Evolutionary conservation across 1,140 invertebrate genomes (phyloP).

Genomic region (Danaus melanippus): DNA sequence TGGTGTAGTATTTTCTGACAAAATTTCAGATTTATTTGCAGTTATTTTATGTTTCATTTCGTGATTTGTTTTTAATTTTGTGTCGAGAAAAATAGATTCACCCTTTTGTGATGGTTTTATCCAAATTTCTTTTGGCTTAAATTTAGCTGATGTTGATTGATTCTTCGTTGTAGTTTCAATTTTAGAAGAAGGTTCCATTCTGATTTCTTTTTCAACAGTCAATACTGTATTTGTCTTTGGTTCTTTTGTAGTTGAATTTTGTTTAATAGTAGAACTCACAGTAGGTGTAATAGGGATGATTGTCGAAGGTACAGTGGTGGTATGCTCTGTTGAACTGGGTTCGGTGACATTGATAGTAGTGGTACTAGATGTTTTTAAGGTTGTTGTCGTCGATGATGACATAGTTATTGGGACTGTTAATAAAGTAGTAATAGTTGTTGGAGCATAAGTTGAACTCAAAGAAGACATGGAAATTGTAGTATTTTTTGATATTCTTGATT

Average conservation of each 20-base stretch:
- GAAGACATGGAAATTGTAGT: conserved; percentile 18
- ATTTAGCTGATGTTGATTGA: conserved; percentile 39
- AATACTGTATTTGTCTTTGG: conserved; percentile 12
- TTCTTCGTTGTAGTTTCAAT: conserved; percentile 30
- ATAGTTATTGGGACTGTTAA: conserved; percentile 10
- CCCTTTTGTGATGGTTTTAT: conserved; percentile 64
- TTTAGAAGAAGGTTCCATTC: conserved; percentile 25
- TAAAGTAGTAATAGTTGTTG: conserved; percentile 7
- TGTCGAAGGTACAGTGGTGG: background rate
- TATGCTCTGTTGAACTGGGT: conserved; percentile 1
- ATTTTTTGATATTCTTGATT: conserved; percentile 21
- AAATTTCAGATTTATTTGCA: conserved; percentile 41
- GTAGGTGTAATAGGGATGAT: conserved; percentile 5
- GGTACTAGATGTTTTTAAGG: conserved; percentile 13
- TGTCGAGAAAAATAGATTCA: conserved; percentile 45
- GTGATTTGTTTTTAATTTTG: conserved; percentile 38
- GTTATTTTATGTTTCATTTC: conserved; percentile 31
- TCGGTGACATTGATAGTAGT: background rate
- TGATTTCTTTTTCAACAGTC: conserved; percentile 20
- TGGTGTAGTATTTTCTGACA: conserved; percentile 48
- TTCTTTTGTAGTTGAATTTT: conserved; percentile 18
- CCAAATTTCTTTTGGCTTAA: conserved; percentile 65
- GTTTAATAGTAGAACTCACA: conserved; percentile 6
- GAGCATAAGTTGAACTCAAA: conserved; percentile 16
- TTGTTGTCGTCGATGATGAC: conserved; percentile 16